Percentiles rank a stretch among this genome's conserved stretches.
These are phyloP conservation scores for Drosophila subobscura DNA, from an alignment of 1,140 invertebrate genomes.

Conservation along the genomic window DNA sequence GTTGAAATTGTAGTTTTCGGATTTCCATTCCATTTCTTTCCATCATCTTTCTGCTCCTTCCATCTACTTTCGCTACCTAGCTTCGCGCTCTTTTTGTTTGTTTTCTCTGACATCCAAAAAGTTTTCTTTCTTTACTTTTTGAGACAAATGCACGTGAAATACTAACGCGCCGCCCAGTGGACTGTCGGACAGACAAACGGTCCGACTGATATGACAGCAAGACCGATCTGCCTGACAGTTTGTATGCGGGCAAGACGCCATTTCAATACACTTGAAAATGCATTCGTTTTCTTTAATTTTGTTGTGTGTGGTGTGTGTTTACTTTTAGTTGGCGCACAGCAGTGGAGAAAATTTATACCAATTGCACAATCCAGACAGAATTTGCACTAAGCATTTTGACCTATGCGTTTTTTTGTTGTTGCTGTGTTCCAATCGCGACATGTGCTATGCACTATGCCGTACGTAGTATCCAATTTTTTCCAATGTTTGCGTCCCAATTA, in stretches of 20 bases:
- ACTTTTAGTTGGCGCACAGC: constrained; percentile 49
- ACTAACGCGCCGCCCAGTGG: constrained; percentile 46
- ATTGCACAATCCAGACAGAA: constrained; percentile 72
- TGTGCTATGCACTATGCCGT: constrained; percentile 51
- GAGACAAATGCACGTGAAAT: constrained; percentile 76
- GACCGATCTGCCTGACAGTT: constrained; percentile 15
- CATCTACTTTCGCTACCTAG: constrained; percentile 1
- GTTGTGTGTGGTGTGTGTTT: constrained; percentile 9
- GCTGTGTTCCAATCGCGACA: constrained; percentile 9
- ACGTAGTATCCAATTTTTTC: constrained; percentile 20
- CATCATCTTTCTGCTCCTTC: background rate
- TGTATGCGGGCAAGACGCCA: constrained; percentile 41
- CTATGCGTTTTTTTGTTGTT: constrained; percentile 8
- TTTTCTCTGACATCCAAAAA: constrained; percentile 51
- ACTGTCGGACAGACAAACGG: constrained; percentile 15
- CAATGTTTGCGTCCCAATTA: constrained; percentile 69
- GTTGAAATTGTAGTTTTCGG: constrained; percentile 81
- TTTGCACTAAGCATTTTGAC: constrained; percentile 18
- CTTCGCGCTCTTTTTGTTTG: constrained; percentile 13
- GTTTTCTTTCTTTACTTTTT: constrained; percentile 49
- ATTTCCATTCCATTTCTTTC: constrained; percentile 23
- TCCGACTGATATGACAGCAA: constrained; percentile 7
- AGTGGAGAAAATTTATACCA: constrained; percentile 79
- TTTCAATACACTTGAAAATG: constrained; percentile 66
- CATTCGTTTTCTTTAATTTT: constrained; percentile 54